These are phyloP conservation scores for Metaphire vulgaris DNA, from an alignment of 1,140 invertebrate genomes.

Conservation along the genomic window DNA sequence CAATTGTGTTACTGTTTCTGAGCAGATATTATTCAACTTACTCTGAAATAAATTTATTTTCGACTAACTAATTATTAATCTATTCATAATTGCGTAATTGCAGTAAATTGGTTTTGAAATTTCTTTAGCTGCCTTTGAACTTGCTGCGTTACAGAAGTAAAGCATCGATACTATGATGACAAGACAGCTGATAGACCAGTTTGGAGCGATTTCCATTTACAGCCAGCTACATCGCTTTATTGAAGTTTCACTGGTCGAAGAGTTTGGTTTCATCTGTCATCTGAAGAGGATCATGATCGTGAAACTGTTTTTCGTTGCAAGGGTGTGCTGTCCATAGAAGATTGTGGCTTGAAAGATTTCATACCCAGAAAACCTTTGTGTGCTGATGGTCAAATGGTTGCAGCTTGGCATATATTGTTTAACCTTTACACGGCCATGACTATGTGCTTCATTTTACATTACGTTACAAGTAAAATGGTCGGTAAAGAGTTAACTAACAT, in stretches of 20 bases:
- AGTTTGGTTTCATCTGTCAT: neutral
- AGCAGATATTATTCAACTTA: neutral
- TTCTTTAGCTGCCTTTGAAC: neutral
- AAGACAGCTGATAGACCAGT: neutral
- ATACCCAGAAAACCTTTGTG: neutral
- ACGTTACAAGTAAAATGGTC: neutral
- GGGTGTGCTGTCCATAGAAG: too few relatives aligned
- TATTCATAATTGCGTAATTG: neutral
- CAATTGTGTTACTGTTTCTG: neutral
- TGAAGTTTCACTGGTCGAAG: neutral
- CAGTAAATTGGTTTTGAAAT: neutral
- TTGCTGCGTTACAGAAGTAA: neutral
- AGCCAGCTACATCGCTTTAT: neutral
- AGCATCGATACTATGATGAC: neutral
- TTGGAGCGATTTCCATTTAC: neutral
- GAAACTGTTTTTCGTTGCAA: too few relatives aligned
- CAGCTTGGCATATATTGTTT: neutral
- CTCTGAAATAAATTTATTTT: neutral
- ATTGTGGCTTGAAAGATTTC: too few relatives aligned
- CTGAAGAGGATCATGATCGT: neutral
- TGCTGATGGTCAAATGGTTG: neutral
- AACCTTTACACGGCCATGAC: neutral
- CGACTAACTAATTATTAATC: neutral
- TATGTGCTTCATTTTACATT: neutral
- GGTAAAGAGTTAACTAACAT: too few relatives aligned